phyloP scores from a whole-genome alignment of 2,888 invertebrate genomes.

The Idaea aversata region DNA sequence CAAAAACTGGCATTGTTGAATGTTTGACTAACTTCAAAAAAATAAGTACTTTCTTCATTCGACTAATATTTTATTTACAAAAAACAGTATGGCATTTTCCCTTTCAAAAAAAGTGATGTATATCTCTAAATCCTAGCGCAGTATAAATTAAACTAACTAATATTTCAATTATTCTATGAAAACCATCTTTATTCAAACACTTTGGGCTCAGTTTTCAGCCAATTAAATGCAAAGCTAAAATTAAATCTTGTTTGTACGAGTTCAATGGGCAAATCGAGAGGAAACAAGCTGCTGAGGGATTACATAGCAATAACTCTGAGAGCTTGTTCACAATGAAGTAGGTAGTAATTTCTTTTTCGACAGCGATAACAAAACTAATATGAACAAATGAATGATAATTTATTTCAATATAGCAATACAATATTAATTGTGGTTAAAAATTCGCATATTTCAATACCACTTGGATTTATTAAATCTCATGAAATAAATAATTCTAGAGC shows the following conservation, averaged over 20 bases:
- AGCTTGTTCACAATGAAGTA: background rate
- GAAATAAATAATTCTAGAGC: too few species aligned
- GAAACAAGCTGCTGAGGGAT: constrained; percentile 62
- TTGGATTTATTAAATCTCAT: too few species aligned
- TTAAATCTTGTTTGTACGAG: constrained; percentile 31
- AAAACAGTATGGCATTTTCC: background rate
- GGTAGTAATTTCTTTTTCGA: background rate
- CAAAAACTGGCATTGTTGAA: background rate
- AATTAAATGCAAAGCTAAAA: constrained; percentile 10
- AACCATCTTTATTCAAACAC: background rate
- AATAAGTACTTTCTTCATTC: background rate
- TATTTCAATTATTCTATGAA: background rate
- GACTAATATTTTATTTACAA: background rate
- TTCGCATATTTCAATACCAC: too few species aligned
- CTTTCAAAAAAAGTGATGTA: background rate
- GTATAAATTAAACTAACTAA: background rate
- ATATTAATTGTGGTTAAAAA: too few species aligned
- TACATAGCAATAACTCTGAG: constrained; percentile 42
- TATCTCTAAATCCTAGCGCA: background rate
- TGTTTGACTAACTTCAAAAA: background rate
- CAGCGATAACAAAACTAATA: too few species aligned
- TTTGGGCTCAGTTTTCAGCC: background rate
- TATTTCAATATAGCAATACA: too few species aligned
- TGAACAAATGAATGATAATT: too few species aligned
- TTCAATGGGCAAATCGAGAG: constrained; percentile 57